Evolutionary conservation across 2,888 invertebrate species (phyloP).

Genomic region (Tetragonisca angustula): DNA sequence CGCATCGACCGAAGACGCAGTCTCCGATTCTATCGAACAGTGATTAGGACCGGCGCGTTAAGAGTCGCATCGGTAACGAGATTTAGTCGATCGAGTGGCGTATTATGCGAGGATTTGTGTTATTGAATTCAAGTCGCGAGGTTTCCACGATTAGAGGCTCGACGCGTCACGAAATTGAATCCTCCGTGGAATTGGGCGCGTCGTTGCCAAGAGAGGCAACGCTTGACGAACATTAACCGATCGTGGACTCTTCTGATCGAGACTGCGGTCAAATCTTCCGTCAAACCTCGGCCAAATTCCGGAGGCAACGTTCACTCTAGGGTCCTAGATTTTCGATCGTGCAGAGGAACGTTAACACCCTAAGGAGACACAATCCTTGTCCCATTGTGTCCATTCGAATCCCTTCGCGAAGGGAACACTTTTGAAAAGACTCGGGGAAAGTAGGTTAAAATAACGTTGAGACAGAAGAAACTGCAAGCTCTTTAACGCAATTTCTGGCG

Average conservation of each 20-base stretch:
- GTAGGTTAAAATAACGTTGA: not conserved
- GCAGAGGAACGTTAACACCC: not conserved
- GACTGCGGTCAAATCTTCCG: not conserved
- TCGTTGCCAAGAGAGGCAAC: not conserved
- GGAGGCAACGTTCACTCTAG: not conserved
- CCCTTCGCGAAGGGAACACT: not conserved
- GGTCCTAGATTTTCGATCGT: not conserved
- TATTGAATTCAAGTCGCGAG: constrained; percentile 1
- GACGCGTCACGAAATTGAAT: not conserved
- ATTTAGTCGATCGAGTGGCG: constrained; percentile 22
- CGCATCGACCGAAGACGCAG: constrained; percentile 37
- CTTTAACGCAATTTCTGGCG: not conserved
- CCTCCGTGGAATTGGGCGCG: not conserved
- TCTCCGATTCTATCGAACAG: constrained; percentile 51
- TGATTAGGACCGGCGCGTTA: constrained; percentile 51
- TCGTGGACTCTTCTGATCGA: not conserved
- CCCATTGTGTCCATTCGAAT: not conserved
- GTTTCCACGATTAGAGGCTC: constrained; percentile 2
- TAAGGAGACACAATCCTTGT: not conserved
- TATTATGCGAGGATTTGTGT: constrained; percentile 17
- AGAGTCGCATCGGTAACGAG: constrained; percentile 28
- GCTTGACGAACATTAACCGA: not conserved
- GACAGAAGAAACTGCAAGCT: not conserved
- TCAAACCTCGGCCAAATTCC: not conserved
- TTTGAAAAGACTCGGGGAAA: not conserved